Evolutionary conservation across 2,888 invertebrate genomes (phyloP).

Genomic region (Unio pictorum): DNA sequence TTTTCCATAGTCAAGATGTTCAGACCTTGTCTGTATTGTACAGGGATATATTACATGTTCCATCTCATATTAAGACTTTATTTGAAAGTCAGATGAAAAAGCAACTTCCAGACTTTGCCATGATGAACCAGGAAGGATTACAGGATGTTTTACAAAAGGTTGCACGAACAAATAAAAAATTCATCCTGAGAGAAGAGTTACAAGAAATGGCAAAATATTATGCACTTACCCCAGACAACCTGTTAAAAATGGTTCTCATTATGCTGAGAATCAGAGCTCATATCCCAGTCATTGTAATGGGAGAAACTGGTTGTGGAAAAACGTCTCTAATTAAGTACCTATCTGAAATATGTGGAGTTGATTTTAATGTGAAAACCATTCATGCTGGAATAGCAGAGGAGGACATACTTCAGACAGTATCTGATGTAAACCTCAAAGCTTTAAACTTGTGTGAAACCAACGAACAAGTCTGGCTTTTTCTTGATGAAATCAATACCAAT

Average conservation of each 20-base stretch:
- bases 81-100: constrained; percentile 47
- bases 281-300: constrained; percentile 53
- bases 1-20: constrained; percentile 45
- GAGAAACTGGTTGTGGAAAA: constrained; percentile 59
- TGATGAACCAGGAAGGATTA: constrained; percentile 20
- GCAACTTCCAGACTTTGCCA: constrained; percentile 21
- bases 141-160: constrained; percentile 28
- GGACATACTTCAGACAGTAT: constrained; percentile 23
- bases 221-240: constrained; percentile 51
- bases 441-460: background rate
- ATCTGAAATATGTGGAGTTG: constrained; percentile 34
- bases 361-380: constrained; percentile 42
- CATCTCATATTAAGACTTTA: constrained; percentile 23
- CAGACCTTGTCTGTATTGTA: constrained; percentile 43
- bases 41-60: constrained; percentile 30
- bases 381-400: constrained; percentile 44
- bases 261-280: constrained; percentile 36
- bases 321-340: constrained; percentile 49
- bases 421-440: constrained; percentile 18
- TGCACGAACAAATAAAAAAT: constrained; percentile 19
- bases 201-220: constrained; percentile 25
- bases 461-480: constrained; percentile 41
- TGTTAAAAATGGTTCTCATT: constrained; percentile 52
- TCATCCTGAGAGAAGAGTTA: constrained; percentile 8
- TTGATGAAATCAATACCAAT: constrained; percentile 56